A percentile compares a stretch with the other conserved stretches of the same genome.
These are phyloP conservation scores for Carollia perspicillata DNA, from an alignment of 2,113 vertebrate species.

Conservation along the genomic window DNA sequence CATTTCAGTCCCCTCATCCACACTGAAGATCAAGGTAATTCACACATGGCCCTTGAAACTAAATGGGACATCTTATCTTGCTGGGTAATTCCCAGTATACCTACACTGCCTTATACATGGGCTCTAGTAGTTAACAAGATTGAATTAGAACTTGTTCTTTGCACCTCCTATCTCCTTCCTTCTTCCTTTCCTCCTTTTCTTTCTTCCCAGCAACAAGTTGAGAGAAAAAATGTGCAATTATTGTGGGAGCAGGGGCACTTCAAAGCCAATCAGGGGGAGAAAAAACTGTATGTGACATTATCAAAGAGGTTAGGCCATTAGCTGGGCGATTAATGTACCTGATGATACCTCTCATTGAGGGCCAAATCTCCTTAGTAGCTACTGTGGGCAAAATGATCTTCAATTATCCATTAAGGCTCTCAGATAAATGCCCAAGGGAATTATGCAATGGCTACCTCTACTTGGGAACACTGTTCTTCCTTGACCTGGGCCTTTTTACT, in stretches of 20 bases:
- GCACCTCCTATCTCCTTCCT: background rate
- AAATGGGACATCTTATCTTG: background rate
- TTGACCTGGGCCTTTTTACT: background rate
- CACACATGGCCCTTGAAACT: background rate
- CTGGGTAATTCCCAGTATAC: background rate
- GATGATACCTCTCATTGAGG: background rate
- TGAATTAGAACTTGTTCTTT: background rate
- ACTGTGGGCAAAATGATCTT: conserved; percentile 41
- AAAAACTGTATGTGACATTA: conserved; percentile 26
- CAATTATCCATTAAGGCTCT: conserved; percentile 28
- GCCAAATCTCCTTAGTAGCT: conserved; percentile 31
- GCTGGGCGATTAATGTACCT: background rate
- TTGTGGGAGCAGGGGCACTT: background rate
- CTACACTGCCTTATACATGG: background rate
- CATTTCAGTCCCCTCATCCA: background rate
- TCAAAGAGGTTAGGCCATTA: conserved; percentile 47
- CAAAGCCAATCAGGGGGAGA: background rate
- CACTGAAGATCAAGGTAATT: conserved; percentile 28
- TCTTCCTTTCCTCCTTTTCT: background rate
- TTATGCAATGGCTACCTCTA: conserved; percentile 18
- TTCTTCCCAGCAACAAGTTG: conserved; percentile 33
- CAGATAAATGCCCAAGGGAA: conserved; percentile 23
- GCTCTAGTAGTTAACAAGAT: background rate
- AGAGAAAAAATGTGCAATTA: conserved; percentile 6
- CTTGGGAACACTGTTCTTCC: background rate